Base-by-base conservation (phyloP, 2,113 vertebrate genomes). In the Butastur rufipennis region DNA sequence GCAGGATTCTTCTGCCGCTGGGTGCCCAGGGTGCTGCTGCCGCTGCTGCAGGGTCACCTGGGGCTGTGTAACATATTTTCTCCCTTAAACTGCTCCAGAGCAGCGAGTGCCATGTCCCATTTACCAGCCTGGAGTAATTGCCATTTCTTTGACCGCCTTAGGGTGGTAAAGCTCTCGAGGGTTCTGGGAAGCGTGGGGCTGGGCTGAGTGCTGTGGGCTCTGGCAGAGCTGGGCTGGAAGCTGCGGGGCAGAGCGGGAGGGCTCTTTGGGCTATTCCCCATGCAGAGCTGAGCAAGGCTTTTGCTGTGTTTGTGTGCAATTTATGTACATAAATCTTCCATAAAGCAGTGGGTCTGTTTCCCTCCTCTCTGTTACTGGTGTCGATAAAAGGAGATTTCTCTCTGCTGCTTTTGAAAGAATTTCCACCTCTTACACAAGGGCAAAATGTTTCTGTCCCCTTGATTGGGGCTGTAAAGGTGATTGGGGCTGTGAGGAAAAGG, bases 11-110 rank as follows among this genome's bases (percentile, higher is more conserved):
- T 66, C 17, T 71, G 40, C 62, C 1, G 4, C 29, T 6, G 36
- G 8, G n/a, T 75, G 40, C 16, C 20, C 1, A 3, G 36, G 26
- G 55, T 5, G 3, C 16, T 6, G 19, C 53, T 80, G 3, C 19
- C 2, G 11, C 53, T 80, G 81, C 20, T 0, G 0, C 1, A 13
- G 56, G 72, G 9, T 65, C 14, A 23, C 27, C 15, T 42, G 22
- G 32, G 40, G 50, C 55, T 45, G 11, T 10, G 32, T n/a, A 21
- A 58, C 13, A 2, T 1, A 0, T 40, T 74, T 34, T 21, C 9
- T 80, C 27, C 42, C 74, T 77, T 43, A 15, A 38, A 25, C 40
- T 0, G 5, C 25, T 48, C 25, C 0, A 4, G n/a, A 79, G 50
- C 55, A 65, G 32, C 1, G 2, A 32, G 40, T 8, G 61, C 72